Conservation (phyloP, 2,888 invertebrate genomes). For the Priocnemis perturbator region DNA sequence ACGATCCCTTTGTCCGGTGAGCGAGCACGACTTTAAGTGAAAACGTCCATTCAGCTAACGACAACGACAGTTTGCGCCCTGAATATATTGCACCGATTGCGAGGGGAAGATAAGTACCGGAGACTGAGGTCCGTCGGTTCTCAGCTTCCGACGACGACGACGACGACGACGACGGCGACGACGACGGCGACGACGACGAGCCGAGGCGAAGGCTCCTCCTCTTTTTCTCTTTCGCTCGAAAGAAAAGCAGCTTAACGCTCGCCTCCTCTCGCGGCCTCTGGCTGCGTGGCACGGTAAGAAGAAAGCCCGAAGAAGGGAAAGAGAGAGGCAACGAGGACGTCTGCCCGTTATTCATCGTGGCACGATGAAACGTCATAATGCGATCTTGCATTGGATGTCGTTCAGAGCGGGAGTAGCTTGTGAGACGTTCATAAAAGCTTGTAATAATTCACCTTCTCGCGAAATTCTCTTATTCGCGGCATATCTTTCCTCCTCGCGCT, state of each 20-base stretch:
- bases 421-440: constrained; percentile 34
- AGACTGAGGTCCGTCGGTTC: constrained; percentile 54
- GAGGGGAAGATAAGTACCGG: constrained; percentile 66
- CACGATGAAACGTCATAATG: constrained; percentile 48
- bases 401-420: constrained; percentile 35
- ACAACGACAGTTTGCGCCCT: constrained; percentile 69
- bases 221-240: constrained; percentile 21
- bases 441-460: constrained; percentile 25
- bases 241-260: constrained; percentile 50
- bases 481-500: neutral
- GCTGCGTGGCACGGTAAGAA: constrained; percentile 12
- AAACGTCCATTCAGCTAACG: constrained; percentile 67
- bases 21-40: constrained; percentile 66
- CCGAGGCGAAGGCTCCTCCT: constrained; percentile 31
- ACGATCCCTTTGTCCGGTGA: constrained; percentile 71
- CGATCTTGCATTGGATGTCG: constrained; percentile 31
- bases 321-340: constrained; percentile 37
- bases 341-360: constrained; percentile 43
- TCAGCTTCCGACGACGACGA: constrained; percentile 42
- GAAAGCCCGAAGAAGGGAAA: constrained; percentile 27
- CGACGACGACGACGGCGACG: constrained; percentile 27
- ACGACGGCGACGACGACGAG: constrained; percentile 26
- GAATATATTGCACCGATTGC: constrained; percentile 70
- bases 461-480: constrained; percentile 12
- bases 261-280: constrained; percentile 17